Percentiles rank a stretch among this genome's conserved stretches.
phyloP scores from a whole-genome alignment of 2,888 invertebrate species.

The Catonia carolina region DNA sequence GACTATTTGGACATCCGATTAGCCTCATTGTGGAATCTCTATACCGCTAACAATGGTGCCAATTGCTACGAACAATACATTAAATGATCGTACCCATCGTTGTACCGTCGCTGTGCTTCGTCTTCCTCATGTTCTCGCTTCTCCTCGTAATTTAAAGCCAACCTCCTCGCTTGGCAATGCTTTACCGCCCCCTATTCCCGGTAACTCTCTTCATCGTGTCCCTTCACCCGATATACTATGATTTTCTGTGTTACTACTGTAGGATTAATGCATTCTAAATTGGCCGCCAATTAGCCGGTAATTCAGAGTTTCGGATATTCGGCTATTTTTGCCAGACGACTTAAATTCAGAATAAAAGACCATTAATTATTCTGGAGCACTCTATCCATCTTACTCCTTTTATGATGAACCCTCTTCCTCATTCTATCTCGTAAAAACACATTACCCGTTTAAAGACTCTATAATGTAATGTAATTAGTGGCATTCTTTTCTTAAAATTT shows the following conservation, averaged over 20 bases:
- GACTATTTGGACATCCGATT: slow-evolving; percentile 36
- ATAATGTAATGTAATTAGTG: slow-evolving; percentile 27
- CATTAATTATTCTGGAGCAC: slow-evolving; percentile 20
- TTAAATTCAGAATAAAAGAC: slow-evolving; percentile 19
- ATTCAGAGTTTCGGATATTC: slow-evolving; percentile 40
- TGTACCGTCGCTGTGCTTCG: slow-evolving; percentile 9
- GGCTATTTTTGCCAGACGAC: slow-evolving; percentile 4
- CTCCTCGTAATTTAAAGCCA: slow-evolving; percentile 19
- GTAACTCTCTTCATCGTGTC: too few relatives aligned
- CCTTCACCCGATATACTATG: too few relatives aligned
- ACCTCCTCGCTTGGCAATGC: slow-evolving; percentile 4
- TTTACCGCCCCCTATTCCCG: too few relatives aligned
- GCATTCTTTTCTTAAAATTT: slow-evolving; percentile 26
- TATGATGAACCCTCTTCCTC: slow-evolving; percentile 13
- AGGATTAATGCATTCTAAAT: slow-evolving; percentile 44
- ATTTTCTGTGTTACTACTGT: background rate
- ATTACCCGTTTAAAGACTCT: slow-evolving; percentile 12
- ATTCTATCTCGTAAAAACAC: slow-evolving; percentile 3
- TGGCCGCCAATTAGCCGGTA: slow-evolving; percentile 52
- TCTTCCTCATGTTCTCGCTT: slow-evolving; percentile 2
- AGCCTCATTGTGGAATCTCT: slow-evolving; percentile 29
- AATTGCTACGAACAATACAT: slow-evolving; percentile 41
- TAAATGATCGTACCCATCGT: slow-evolving; percentile 34
- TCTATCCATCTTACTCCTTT: slow-evolving; percentile 13
- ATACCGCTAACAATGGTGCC: slow-evolving; percentile 42